Conservation (phyloP, 2,888 invertebrate genomes). For the Cheilosia impressa region DNA sequence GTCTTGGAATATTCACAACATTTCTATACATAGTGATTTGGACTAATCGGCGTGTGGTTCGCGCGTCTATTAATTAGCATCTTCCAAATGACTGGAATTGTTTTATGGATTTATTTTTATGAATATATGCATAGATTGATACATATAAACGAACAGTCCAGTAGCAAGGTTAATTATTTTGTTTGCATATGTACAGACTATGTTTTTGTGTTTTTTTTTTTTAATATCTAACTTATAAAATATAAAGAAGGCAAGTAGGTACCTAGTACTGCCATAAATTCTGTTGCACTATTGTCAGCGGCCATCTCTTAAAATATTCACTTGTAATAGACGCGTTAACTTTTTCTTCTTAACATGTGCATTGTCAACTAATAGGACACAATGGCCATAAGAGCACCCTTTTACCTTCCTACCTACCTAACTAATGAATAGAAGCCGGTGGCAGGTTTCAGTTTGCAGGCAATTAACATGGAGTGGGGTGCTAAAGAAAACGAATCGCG, state of each 20-base stretch:
- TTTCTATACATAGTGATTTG: slow-evolving; percentile 65
- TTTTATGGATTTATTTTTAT: slow-evolving; percentile 70
- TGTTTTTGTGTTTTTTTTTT: not conserved
- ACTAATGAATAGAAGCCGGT: too few relatives aligned
- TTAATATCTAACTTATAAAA: slow-evolving; percentile 22
- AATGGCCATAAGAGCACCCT: too few relatives aligned
- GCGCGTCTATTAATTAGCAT: slow-evolving; percentile 68
- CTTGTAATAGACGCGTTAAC: too few relatives aligned
- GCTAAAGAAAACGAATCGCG: too few relatives aligned
- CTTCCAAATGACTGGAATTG: slow-evolving; percentile 74
- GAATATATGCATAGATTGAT: slow-evolving; percentile 63
- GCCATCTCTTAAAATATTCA: too few relatives aligned
- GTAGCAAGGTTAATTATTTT: slow-evolving; percentile 33
- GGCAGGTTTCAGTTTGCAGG: too few relatives aligned
- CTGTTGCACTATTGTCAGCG: too few relatives aligned
- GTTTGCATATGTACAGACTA: slow-evolving; percentile 45
- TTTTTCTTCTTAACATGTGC: too few relatives aligned
- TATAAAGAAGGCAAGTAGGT: slow-evolving; percentile 11
- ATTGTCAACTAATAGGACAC: too few relatives aligned
- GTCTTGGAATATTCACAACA: slow-evolving; percentile 77
- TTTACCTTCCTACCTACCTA: too few relatives aligned
- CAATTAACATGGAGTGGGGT: too few relatives aligned
- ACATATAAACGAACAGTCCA: slow-evolving; percentile 70
- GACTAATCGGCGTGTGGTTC: slow-evolving; percentile 64
- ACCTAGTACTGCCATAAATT: too few relatives aligned